phyloP scores from a whole-genome alignment of 2,113 vertebrate species.

The Condylura cristata region DNA sequence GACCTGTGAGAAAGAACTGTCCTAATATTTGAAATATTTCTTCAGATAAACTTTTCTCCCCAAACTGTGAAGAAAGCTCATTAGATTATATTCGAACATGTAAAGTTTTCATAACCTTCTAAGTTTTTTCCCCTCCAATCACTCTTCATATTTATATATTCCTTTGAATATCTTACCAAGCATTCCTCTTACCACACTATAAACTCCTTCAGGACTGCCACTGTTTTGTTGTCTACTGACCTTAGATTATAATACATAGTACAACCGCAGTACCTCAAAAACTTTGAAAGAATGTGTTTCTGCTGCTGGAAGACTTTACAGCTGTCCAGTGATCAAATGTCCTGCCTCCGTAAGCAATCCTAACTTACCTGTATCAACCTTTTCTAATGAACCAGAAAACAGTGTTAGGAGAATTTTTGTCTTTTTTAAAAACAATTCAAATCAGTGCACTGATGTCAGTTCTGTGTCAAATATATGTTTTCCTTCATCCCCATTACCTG shows the following conservation, averaged over 20 bases:
- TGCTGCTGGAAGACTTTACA: neutral
- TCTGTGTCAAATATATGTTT: neutral
- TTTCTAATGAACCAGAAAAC: neutral
- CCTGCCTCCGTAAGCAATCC: neutral
- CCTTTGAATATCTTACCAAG: neutral
- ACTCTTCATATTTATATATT: neutral
- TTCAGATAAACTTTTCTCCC: neutral
- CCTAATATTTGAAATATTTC: neutral
- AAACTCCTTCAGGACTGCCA: neutral
- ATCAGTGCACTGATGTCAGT: neutral
- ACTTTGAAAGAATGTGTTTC: neutral
- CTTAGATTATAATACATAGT: neutral
- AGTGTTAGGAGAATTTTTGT: neutral
- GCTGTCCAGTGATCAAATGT: neutral
- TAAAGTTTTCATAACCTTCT: neutral
- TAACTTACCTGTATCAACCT: neutral
- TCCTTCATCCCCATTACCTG: neutral
- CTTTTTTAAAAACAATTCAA: neutral
- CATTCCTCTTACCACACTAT: neutral
- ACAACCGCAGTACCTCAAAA: neutral
- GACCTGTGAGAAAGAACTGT: neutral
- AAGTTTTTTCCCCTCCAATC: neutral
- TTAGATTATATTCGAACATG: neutral
- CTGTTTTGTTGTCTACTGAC: neutral
- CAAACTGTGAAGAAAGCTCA: neutral